Conservation (phyloP, 1,140 invertebrate species). For the Onthophagus taurus region DNA sequence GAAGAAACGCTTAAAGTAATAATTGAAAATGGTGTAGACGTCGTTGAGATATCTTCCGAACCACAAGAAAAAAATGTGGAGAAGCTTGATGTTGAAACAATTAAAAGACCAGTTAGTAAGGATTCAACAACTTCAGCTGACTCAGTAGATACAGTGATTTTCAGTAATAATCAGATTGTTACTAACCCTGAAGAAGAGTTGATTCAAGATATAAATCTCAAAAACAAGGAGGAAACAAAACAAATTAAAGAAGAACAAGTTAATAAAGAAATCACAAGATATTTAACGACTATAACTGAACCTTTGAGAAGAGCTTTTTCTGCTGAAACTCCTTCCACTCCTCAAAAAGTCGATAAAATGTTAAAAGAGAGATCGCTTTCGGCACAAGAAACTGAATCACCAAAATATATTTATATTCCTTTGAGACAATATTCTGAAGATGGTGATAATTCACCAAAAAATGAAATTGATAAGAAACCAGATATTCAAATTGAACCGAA, state of each 20-base stretch:
- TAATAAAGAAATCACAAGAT: conserved; percentile 5
- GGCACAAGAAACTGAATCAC: not conserved
- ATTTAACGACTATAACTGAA: conserved; percentile 8
- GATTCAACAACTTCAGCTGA: conserved; percentile 20
- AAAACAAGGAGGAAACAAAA: not conserved
- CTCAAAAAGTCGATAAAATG: not conserved
- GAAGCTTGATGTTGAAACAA: not conserved
- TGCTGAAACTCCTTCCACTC: not conserved
- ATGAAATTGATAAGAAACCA: not conserved
- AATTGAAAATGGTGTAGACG: not conserved
- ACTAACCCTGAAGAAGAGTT: not conserved
- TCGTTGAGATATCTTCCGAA: not conserved
- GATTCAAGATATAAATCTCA: no score
- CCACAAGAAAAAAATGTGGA: not conserved
- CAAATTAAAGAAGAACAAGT: not conserved
- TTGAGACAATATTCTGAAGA: conserved; percentile 4
- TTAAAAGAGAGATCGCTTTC: not conserved
- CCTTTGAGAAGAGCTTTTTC: conserved; percentile 6
- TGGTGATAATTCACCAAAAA: not conserved
- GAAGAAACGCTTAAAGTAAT: not conserved
- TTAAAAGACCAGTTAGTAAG: conserved; percentile 17
- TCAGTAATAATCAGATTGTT: not conserved
- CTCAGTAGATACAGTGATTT: conserved; percentile 23
- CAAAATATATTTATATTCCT: conserved; percentile 7
- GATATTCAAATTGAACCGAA: not conserved